Percentiles rank a stretch among this genome's conserved stretches.
These are phyloP conservation scores for Eunapius fragilis DNA, from an alignment of 37 sponge, comb jelly and placozoan genomes.

Conservation along the genomic window DNA sequence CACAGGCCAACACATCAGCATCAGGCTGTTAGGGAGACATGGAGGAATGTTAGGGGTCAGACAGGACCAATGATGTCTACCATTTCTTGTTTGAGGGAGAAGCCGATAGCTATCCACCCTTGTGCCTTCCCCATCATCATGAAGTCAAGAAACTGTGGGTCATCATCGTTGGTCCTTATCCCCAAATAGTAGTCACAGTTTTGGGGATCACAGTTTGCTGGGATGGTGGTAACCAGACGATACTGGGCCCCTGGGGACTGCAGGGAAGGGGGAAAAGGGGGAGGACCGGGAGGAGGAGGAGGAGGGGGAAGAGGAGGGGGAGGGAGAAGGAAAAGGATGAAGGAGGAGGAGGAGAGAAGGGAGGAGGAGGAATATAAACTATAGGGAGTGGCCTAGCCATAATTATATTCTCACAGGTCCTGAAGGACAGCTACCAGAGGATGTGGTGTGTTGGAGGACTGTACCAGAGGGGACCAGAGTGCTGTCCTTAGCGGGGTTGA, in stretches of 20 bases:
- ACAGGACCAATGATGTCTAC: neutral
- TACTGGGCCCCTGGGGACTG: too few relatives aligned
- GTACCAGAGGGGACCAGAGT: neutral
- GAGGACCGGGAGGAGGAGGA: conserved; percentile 2
- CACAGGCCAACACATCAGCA: too few relatives aligned
- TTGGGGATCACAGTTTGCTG: too few relatives aligned
- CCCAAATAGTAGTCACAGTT: too few relatives aligned
- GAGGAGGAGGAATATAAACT: too few relatives aligned
- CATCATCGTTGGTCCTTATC: too few relatives aligned
- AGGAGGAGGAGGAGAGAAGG: neutral
- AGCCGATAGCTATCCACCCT: neutral
- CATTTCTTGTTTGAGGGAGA: conserved; percentile 4
- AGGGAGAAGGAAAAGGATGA: conserved; percentile 1
- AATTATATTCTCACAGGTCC: neutral
- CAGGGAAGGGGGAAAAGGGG: conserved; percentile 6
- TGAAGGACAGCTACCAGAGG: neutral
- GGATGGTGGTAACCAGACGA: too few relatives aligned
- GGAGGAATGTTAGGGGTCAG: too few relatives aligned
- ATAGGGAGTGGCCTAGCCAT: neutral
- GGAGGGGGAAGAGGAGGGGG: conserved; percentile 5
- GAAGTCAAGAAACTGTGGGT: too few relatives aligned
- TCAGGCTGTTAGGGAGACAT: neutral
- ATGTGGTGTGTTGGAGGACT: neutral
- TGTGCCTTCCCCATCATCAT: too few relatives aligned
- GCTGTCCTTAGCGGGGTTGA: neutral